phyloP scores from a whole-genome alignment of 2,888 invertebrate species.

The Lathronympha strigana region DNA sequence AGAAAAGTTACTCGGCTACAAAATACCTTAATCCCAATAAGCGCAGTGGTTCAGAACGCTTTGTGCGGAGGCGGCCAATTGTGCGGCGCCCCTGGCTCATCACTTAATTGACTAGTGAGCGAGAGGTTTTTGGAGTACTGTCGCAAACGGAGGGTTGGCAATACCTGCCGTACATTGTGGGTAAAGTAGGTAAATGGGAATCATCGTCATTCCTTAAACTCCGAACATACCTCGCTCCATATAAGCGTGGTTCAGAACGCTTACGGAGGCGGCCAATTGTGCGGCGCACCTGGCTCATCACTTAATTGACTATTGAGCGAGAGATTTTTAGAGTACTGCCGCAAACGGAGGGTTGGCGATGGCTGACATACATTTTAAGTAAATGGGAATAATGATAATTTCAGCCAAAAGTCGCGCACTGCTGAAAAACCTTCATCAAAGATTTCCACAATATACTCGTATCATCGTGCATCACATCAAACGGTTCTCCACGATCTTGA shows the following conservation, averaged over 20 bases:
- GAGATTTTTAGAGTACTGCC: constrained; percentile 64
- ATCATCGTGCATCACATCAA: no score
- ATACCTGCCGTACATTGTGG: constrained; percentile 40
- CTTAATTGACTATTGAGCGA: constrained; percentile 80
- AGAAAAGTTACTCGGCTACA: constrained; percentile 5
- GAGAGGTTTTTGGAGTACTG: constrained; percentile 66
- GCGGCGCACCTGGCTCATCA: constrained; percentile 80
- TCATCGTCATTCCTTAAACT: no score
- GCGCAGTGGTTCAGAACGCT: constrained; percentile 49
- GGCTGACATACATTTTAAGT: neutral
- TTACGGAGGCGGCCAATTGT: constrained; percentile 81
- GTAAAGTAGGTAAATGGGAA: no score
- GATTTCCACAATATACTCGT: no score
- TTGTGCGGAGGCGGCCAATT: constrained; percentile 82
- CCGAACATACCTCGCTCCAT: constrained; percentile 26
- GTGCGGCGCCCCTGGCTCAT: constrained; percentile 81
- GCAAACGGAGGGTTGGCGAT: constrained; percentile 38
- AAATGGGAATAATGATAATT: no score
- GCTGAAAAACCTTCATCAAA: no score
- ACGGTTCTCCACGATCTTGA: no score
- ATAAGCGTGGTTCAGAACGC: constrained; percentile 47
- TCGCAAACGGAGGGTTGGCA: constrained; percentile 42
- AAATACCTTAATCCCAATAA: constrained; percentile 34
- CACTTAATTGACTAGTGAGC: constrained; percentile 81
- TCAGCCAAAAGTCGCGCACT: no score